Percentiles rank a stretch among this genome's conserved stretches.
Evolutionary conservation across 2,797 vertebrate genomes (phyloP).

Genomic region (Chromis chromis): DNA sequence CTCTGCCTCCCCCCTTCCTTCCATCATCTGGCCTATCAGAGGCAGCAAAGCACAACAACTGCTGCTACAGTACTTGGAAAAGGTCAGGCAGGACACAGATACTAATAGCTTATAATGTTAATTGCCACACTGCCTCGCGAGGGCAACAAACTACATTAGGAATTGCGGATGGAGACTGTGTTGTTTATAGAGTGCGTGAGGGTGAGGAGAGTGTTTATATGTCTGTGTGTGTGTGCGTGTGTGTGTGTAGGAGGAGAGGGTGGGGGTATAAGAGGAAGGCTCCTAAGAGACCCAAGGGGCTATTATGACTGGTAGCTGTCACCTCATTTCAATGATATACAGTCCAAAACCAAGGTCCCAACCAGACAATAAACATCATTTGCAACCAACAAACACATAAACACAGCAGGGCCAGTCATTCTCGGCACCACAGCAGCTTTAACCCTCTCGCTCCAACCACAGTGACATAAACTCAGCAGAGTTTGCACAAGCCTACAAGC

Average conservation of each 20-base stretch:
- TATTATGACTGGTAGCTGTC: slow-evolving; percentile 51
- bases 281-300: slow-evolving; percentile 30
- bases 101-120: slow-evolving; percentile 67
- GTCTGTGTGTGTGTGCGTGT: slow-evolving; percentile 12
- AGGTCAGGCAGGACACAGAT: slow-evolving; percentile 66
- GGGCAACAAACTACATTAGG: slow-evolving; percentile 63
- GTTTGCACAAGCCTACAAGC: neutral
- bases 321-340: slow-evolving; percentile 63
- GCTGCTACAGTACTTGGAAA: slow-evolving; percentile 52
- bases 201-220: slow-evolving; percentile 24
- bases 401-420: slow-evolving; percentile 35
- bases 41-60: slow-evolving; percentile 40
- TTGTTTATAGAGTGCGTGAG: slow-evolving; percentile 45
- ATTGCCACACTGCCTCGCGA: slow-evolving; percentile 54
- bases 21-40: slow-evolving; percentile 48
- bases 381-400: slow-evolving; percentile 47
- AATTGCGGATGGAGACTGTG: slow-evolving; percentile 36
- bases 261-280: slow-evolving; percentile 1
- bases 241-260: slow-evolving; percentile 9
- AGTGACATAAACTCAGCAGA: neutral
- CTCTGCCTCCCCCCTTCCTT: neutral
- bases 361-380: slow-evolving; percentile 56
- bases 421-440: slow-evolving; percentile 15
- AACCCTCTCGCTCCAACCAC: slow-evolving; percentile 32
- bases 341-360: slow-evolving; percentile 44